Evolutionary conservation across 2,888 invertebrate genomes (phyloP).

Genomic region (Epistrophe grossulariae): DNA sequence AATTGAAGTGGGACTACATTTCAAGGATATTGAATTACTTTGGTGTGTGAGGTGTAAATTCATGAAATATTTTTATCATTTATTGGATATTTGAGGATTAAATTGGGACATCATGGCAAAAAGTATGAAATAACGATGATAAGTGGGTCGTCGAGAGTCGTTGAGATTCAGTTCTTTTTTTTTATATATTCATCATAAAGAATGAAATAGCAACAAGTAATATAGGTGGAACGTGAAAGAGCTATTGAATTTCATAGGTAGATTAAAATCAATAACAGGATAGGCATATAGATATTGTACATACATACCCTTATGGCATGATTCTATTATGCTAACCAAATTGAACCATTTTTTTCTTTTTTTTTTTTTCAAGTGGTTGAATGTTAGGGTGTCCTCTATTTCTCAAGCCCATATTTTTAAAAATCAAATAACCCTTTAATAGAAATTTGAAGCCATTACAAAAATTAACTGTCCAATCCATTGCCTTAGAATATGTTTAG

Average conservation of each 20-base stretch:
- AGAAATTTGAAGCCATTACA: no score
- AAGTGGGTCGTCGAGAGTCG: conserved; percentile 24
- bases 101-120: conserved; percentile 40
- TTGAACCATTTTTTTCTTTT: not conserved
- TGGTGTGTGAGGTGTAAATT: conserved; percentile 49
- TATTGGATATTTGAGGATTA: conserved; percentile 61
- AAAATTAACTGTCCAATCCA: no score
- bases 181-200: not conserved
- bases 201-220: conserved; percentile 34
- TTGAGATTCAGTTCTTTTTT: conserved; percentile 11
- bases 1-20: conserved; percentile 67
- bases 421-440: no score
- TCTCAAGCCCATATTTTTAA: no score
- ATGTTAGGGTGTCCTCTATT: not conserved
- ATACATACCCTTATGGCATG: not conserved
- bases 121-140: conserved; percentile 7
- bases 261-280: not conserved
- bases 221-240: no score
- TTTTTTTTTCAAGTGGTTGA: not conserved
- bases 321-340: not conserved
- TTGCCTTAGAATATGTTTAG: no score
- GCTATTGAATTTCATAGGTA: not conserved
- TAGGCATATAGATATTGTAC: no score
- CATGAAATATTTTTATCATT: conserved; percentile 47
- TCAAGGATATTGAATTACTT: conserved; percentile 60